Percentiles rank a stretch among this genome's conserved stretches.
These are phyloP conservation scores for Perodicticus potto DNA, from an alignment of 2,797 vertebrate species.

Conservation along the genomic window DNA sequence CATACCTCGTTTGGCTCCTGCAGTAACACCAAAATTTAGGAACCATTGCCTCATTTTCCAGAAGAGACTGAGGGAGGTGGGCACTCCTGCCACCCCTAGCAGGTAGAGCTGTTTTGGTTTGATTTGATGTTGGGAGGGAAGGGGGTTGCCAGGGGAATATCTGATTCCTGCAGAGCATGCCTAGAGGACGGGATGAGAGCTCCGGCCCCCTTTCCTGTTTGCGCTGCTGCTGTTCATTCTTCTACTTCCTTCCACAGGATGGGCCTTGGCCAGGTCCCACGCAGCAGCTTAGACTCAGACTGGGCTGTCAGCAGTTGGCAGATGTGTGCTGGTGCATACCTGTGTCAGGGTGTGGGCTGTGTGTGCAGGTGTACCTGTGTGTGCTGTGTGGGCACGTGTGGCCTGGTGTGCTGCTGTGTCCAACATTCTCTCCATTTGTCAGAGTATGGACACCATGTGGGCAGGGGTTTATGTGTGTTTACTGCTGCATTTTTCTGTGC, in stretches of 20 bases:
- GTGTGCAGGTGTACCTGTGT: not conserved
- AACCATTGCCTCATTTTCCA: rapidly evolving
- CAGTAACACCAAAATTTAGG: rapidly evolving
- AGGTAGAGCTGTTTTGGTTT: not conserved
- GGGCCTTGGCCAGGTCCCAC: not conserved
- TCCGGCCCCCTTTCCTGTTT: slow-evolving; percentile 70
- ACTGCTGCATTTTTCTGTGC: not conserved
- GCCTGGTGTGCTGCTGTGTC: not conserved
- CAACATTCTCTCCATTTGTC: not conserved
- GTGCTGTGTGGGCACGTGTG: not conserved
- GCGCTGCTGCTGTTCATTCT: not conserved
- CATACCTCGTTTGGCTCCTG: rapidly evolving
- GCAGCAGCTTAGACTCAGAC: not conserved
- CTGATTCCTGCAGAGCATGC: not conserved
- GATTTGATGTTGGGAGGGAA: not conserved
- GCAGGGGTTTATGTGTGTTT: too few species aligned
- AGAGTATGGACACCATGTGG: not conserved
- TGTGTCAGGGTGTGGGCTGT: not conserved
- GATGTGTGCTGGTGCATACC: not conserved
- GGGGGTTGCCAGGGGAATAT: not conserved
- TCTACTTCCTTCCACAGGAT: slow-evolving; percentile 75
- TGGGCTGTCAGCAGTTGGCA: not conserved
- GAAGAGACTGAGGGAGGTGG: not conserved
- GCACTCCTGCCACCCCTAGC: rapidly evolving
- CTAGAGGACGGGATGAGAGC: not conserved